Percentiles rank a stretch among this genome's conserved stretches.
phyloP scores from a whole-genome alignment of 2,888 invertebrate genomes.

The Himalopsyche japonica region DNA sequence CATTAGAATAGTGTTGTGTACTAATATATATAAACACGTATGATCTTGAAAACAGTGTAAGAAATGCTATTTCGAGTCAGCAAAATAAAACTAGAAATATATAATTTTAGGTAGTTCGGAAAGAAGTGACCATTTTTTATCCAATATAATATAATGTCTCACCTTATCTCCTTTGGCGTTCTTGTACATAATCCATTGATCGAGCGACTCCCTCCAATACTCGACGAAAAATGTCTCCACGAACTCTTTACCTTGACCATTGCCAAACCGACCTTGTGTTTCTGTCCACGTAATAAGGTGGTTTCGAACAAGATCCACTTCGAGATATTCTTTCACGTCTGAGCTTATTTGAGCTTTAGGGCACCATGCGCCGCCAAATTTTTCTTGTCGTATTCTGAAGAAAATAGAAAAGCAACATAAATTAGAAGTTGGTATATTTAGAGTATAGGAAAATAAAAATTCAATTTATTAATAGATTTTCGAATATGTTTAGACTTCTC shows the following conservation, averaged over 20 bases:
- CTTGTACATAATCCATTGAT: conserved; percentile 78
- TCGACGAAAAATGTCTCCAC: conserved; percentile 82
- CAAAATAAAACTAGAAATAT: no score
- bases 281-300: conserved; percentile 83
- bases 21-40: no score
- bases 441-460: no score
- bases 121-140: no score
- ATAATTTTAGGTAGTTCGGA: no score
- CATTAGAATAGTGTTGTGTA: no score
- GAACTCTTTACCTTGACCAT: conserved; percentile 87
- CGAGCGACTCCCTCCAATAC: conserved; percentile 72
- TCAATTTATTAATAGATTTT: no score
- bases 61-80: no score
- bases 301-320: conserved; percentile 74
- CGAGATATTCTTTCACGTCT: conserved; percentile 78
- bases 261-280: conserved; percentile 90
- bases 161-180: conserved; percentile 78
- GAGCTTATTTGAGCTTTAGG: conserved; percentile 79
- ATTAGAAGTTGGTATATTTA: no score
- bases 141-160: conserved; percentile 44
- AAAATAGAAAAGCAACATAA: not conserved
- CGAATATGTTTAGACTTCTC: no score
- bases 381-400: conserved; percentile 80
- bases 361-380: conserved; percentile 92
- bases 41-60: no score